Evolutionary conservation across 2,113 vertebrate genomes (phyloP), one percentile per base, ranked within the genome.

Genomic region (Chrysemys picta): DNA sequence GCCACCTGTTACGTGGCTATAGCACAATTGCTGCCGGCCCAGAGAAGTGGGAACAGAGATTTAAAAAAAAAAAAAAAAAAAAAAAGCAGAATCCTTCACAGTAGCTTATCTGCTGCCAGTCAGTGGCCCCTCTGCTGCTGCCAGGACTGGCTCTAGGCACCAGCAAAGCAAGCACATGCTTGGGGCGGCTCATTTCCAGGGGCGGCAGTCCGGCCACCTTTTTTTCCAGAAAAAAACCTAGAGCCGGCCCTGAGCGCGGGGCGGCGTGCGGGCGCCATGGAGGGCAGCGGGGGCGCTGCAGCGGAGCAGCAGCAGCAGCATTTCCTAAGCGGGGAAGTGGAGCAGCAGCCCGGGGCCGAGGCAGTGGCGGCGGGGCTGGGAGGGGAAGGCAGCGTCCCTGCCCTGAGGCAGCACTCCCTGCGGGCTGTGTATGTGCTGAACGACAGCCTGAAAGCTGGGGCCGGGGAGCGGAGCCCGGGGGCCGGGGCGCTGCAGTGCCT

Each of bases 401-500:
- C 97, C 89, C 2, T 89, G 95, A 96, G 98, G 93, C 98, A 97
- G 96, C 98, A 99, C 47, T 98, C 98, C 2, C 96, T 99, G 84
- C 95, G 99, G 54, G 98, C 97, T 2, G 98, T 99, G 1, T 99
- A 99, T 22, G 99, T 99, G 47, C 97, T 98, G 88, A 98, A 98
- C 89, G 99, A 99, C n/a, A 98, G 78, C 35, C 95, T 98, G 86
- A 98, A 98, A 96, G 97, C 93, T 14, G 87, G 84, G 8, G 16
- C 10, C 11, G 96, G 89, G 42, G 98, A 98, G 31, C 98, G 98
- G 94, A 99, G 99, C 96, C 98, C 99, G 0, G 99, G 99, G 94
- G 98, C 98, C 7, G 99, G 99, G 7, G 99, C 99, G 2, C 96
- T 98, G 79, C 99, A 98, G 91, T 99, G 99, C 81, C 98, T 99